Base-by-base conservation (phyloP, 2,113 vertebrate genomes). In the Todiramphus saurophagus region DNA sequence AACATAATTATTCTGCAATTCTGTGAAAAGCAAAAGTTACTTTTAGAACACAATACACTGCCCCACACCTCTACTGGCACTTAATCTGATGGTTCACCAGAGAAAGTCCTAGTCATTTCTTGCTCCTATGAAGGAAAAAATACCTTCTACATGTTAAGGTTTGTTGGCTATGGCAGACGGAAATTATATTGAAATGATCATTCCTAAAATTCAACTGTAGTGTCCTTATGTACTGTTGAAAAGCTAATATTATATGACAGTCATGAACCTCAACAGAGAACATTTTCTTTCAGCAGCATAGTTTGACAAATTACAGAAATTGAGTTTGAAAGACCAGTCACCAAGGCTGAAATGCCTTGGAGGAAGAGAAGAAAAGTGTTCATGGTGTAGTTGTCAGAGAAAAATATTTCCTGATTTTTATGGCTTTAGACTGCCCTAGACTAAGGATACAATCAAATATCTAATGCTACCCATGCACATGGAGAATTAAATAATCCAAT, bases 211-310 rank as follows among this genome's bases (percentile, higher is more conserved):
- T 87, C 74, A 87, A 76, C 43, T 3, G 1, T 16, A 89, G 30
- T 63, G 67, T 58, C n/a, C 37, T 56, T 53, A 90, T 4, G 41
- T n/a, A 77, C 68, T 44, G 14, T 25, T 89, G 55, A 91, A 95
- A 96, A 94, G 67, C n/a, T 97, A 95, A 95, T 89, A 85, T 51
- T 79, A 84, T 31, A 55, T 66, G 94, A 96, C 95, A 96, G 91
- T 62, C 59, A n/a, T 48, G 37, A 93, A 91, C 50, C 72, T 92
- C 74, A 87, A 55, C 43, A 89, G 77, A 91, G 23, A 85, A 69
- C 7, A 80, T 93, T 95, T 88, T 64, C 83, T 96, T 92, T 96
- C 83, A 95, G 80, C 77, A 92, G 75, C 56, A 74, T 39, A 89
- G 25, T 76, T 63, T 60, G 55, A 85, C 58, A 92, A 84, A 97